Evolutionary conservation across 2,888 invertebrate species (phyloP).

Genomic region (Yponomeuta cagnagella): DNA sequence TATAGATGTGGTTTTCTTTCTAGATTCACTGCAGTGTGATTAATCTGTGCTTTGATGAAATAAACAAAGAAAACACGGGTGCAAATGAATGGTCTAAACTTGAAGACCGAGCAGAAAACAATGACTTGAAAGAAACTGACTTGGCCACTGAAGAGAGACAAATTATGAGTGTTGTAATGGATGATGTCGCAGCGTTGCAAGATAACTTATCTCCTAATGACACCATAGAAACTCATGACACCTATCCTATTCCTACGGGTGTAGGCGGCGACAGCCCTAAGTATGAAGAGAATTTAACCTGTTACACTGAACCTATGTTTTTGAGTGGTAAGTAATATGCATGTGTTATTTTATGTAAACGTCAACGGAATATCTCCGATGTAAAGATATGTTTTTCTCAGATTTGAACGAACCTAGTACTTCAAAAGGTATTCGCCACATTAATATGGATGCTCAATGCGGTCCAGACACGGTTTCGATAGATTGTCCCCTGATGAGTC

Average conservation of each 20-base stretch:
- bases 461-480: constrained; percentile 42
- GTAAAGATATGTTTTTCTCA: constrained; percentile 21
- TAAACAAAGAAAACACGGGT: neutral
- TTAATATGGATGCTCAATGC: constrained; percentile 59
- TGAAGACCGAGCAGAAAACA: neutral
- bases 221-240: neutral
- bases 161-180: neutral
- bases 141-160: neutral
- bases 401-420: constrained; percentile 67
- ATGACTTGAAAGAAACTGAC: neutral
- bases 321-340: neutral
- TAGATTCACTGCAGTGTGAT: neutral
- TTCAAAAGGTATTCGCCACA: constrained; percentile 62
- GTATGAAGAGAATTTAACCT: neutral
- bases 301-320: neutral
- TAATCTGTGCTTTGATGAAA: neutral
- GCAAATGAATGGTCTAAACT: neutral
- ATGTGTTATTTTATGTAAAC: neutral
- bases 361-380: neutral
- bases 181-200: neutral
- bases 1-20: neutral
- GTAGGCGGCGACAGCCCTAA: neutral
- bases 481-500: constrained; percentile 33
- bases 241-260: neutral
- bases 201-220: neutral